phyloP scores from a whole-genome alignment of 2,797 vertebrate species.

The Pangasius krempfi region DNA sequence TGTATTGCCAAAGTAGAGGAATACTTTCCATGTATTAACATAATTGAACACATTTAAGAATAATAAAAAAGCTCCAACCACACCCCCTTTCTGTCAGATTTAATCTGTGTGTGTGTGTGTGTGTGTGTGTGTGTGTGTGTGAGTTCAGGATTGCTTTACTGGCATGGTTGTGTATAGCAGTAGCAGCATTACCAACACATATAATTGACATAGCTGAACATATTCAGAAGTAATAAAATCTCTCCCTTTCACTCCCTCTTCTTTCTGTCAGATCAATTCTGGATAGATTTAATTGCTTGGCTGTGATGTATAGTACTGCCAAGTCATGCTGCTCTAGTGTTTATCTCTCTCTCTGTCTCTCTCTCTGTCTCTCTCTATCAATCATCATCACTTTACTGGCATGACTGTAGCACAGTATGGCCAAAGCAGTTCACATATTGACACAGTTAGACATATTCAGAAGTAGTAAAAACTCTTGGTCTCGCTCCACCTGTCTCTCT shows the following conservation, averaged over 20 bases:
- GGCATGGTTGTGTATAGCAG: background rate
- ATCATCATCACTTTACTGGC: slow-evolving; percentile 21
- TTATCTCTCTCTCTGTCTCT: slow-evolving; percentile 1
- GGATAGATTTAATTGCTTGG: background rate
- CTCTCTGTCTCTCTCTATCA: background rate
- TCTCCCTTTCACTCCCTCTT: background rate
- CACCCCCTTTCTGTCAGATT: background rate
- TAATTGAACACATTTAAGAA: background rate
- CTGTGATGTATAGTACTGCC: background rate
- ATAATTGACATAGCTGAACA: background rate
- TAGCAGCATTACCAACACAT: background rate
- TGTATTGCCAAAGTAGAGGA: background rate
- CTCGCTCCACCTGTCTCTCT: background rate
- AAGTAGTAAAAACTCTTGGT: slow-evolving; percentile 19
- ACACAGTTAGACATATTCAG: slow-evolving; percentile 21
- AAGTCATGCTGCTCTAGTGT: background rate
- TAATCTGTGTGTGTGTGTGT: background rate
- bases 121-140: background rate
- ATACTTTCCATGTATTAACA: background rate
- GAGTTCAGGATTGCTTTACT: background rate
- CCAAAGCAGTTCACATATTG: slow-evolving; percentile 30
- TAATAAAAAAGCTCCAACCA: background rate
- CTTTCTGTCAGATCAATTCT: slow-evolving; percentile 4
- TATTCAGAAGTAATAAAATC: background rate
- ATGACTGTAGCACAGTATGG: slow-evolving; percentile 18